Conservation (phyloP, 2,888 invertebrate species). For the Pheosia gnoma region DNA sequence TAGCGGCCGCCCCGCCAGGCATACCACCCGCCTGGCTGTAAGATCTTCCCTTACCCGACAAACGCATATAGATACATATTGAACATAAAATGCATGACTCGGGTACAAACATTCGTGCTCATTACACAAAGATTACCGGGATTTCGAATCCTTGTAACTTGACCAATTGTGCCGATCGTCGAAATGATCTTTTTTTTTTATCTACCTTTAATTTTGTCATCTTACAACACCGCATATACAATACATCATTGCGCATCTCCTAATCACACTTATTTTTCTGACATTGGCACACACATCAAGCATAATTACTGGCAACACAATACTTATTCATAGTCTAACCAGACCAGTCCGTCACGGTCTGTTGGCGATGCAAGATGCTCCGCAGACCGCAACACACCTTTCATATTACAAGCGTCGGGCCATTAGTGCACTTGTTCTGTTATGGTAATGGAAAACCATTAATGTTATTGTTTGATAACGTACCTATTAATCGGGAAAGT, state of each 20-base stretch:
- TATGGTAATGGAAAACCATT: constrained; percentile 7
- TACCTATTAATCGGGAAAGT: no score
- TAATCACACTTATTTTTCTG: constrained; percentile 13
- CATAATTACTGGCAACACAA: constrained; percentile 24
- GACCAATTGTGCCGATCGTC: background rate
- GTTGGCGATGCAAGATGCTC: constrained; percentile 59
- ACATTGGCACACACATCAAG: constrained; percentile 25
- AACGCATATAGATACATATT: no score
- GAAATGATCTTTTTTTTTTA: background rate
- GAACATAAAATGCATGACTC: no score
- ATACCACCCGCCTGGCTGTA: no score
- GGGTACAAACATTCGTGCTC: no score
- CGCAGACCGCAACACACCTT: constrained; percentile 54
- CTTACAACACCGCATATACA: background rate
- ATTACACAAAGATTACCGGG: no score
- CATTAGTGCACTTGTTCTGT: constrained; percentile 36
- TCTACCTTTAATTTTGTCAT: background rate
- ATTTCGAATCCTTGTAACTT: no score
- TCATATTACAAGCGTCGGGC: constrained; percentile 32
- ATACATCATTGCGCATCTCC: background rate
- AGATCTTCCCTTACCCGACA: no score
- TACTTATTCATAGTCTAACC: constrained; percentile 25
- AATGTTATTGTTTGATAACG: background rate
- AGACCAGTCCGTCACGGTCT: constrained; percentile 52
- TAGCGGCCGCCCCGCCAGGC: no score